phyloP scores from a whole-genome alignment of 2,797 vertebrate genomes.

The Anniella stebbinsi region DNA sequence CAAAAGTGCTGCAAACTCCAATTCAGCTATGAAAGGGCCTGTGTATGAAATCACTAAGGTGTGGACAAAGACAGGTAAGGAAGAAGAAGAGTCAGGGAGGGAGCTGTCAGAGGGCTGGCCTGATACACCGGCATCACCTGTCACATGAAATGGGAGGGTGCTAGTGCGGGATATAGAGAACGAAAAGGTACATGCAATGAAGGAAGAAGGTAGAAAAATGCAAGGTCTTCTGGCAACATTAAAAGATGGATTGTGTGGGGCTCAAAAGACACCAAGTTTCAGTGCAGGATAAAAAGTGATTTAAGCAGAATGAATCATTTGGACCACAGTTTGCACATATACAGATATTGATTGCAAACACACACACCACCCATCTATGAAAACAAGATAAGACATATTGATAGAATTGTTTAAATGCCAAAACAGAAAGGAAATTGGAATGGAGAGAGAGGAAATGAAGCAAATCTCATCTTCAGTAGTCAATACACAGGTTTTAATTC shows the following conservation, averaged over 20 bases:
- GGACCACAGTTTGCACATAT: background rate
- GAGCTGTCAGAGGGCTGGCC: background rate
- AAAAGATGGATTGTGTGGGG: background rate
- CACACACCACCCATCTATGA: no score
- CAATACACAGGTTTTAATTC: background rate
- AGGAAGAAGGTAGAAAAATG: background rate
- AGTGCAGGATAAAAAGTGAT: background rate
- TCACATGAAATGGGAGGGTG: background rate
- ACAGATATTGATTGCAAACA: background rate
- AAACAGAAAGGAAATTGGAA: background rate
- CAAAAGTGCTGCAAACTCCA: background rate
- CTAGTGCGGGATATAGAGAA: background rate
- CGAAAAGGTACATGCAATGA: background rate
- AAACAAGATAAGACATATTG: background rate
- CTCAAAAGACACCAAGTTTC: background rate
- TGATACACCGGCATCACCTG: background rate
- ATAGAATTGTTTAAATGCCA: background rate
- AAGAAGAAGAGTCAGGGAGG: background rate
- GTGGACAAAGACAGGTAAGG: background rate
- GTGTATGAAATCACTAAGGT: background rate
- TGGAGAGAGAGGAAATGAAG: background rate
- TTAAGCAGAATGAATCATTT: background rate
- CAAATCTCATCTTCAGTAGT: background rate
- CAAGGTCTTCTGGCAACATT: background rate
- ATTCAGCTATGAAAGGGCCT: background rate